Base-by-base conservation (phyloP, 2,888 invertebrate species). In the Aphrophora alni region DNA sequence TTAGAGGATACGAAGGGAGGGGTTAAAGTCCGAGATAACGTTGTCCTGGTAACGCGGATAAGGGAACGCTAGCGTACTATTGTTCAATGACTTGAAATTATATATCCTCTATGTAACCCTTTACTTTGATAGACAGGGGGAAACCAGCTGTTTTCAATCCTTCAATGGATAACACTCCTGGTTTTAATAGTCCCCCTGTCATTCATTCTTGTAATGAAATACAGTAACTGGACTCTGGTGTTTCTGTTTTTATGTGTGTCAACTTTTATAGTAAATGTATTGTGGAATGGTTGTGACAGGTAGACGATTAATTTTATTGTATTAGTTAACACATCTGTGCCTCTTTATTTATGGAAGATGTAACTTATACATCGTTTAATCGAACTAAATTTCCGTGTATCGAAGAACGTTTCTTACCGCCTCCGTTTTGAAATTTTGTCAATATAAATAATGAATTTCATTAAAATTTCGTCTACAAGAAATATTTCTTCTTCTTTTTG, bases 1-100 rank as follows among this genome's bases (percentile, higher is more conserved):
- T 33, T 33, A 33, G 33, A 33, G 33, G 5, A 33, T 10, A 7
- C 44, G 8, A 44, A 12, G 59, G 59, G n/a, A 21, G 59, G 59
- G 59, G n/a, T 59, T 21, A 59, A 59, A 59, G 59, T 59, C 59
- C 59, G 59, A 59, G 59, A 59, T 59, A 59, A 59, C 59, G 59
- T 59, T 59, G 59, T 21, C 59, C 4, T 59, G 59, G 59, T 21
- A 5, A 59, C 59, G 21, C 1, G 59, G 59, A 59, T 21, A 44
- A 44, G 44, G 17, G 59, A 21, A 4, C 21, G n/a, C 5, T 14
- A 21, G 21, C 59, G 59, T 59, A 59, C 59, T 59, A 59, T n/a
- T 59, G 21, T 59, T 59, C 59, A 59, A 59, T 59, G 59, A 59
- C 59, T 59, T 59, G 59, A 12, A 44, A 44, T 44, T 14, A 44